A percentile compares a stretch with the other conserved stretches of the same genome.
Evolutionary conservation across 1,140 invertebrate species (phyloP).

Genomic region (Philopotamus ludificatus): DNA sequence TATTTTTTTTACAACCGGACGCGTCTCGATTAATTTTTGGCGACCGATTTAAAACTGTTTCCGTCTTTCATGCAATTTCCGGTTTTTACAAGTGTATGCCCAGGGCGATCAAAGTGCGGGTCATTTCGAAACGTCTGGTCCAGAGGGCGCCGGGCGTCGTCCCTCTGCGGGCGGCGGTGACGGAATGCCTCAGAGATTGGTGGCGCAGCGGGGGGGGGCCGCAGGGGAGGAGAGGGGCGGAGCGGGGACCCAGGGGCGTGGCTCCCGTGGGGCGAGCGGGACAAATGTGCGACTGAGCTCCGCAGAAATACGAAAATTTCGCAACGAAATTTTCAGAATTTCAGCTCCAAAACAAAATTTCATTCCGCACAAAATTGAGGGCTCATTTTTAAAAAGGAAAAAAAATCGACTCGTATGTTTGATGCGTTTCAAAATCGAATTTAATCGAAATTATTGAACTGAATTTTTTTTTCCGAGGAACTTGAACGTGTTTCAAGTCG

Average conservation of each 20-base stretch:
- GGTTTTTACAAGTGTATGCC: neutral
- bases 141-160: slow-evolving; percentile 49
- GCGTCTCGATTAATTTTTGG: neutral
- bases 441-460: no score
- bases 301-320: slow-evolving; percentile 44
- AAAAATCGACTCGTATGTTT: no score
- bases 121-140: neutral
- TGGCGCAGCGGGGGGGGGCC: slow-evolving; percentile 45
- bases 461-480: no score
- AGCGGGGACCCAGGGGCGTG: slow-evolving; percentile 48
- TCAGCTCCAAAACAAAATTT: no score
- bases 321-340: no score
- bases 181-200: slow-evolving; percentile 47
- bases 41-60: no score
- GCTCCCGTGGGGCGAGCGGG: slow-evolving; percentile 46
- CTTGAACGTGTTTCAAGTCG: no score
- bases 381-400: no score
- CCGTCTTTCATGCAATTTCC: neutral
- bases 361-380: no score
- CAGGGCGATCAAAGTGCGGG: neutral
- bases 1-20: neutral
- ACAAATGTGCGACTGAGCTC: slow-evolving; percentile 37
- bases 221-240: slow-evolving; percentile 51
- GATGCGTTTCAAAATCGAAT: no score
- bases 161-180: slow-evolving; percentile 50